Evolutionary conservation across 2,797 vertebrate genomes (phyloP).

Genomic region (Garrulus glandarius): DNA sequence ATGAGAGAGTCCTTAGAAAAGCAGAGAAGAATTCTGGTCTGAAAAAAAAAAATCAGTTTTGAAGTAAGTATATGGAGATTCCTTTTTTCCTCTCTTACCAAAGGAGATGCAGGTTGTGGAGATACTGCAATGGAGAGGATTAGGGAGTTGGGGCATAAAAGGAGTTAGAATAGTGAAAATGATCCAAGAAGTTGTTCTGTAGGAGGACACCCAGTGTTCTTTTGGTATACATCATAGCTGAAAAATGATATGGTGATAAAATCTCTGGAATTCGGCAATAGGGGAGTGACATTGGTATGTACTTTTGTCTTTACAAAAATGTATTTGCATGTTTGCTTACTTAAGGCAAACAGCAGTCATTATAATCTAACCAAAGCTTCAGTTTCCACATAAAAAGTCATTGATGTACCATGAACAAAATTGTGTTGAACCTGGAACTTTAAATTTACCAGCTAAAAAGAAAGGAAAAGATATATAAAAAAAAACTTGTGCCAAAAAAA

Average conservation of each 20-base stretch:
- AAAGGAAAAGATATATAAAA: not conserved
- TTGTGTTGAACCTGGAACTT: not conserved
- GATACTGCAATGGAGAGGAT: not conserved
- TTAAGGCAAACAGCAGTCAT: not conserved
- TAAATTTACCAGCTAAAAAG: not conserved
- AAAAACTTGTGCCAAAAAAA: not conserved
- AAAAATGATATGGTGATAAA: not conserved
- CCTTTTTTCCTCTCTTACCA: not conserved
- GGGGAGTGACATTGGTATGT: not conserved
- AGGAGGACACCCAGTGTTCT: not conserved
- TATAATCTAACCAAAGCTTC: not conserved
- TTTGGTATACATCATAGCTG: not conserved
- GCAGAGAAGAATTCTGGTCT: not conserved
- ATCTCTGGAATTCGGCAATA: not conserved
- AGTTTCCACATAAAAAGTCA: not conserved
- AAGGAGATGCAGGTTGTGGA: not conserved
- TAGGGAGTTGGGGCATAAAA: not conserved
- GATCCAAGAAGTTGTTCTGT: not conserved
- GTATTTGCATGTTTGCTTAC: not conserved
- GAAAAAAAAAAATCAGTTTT: not conserved
- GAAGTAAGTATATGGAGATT: not conserved
- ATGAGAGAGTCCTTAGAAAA: not conserved
- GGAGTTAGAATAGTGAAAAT: not conserved
- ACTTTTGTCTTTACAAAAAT: not conserved
- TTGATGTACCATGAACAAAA: not conserved